A percentile compares a stretch with the other conserved stretches of the same genome.
phyloP scores from a whole-genome alignment of 2,113 vertebrate species.

The Zosterops japonicus region DNA sequence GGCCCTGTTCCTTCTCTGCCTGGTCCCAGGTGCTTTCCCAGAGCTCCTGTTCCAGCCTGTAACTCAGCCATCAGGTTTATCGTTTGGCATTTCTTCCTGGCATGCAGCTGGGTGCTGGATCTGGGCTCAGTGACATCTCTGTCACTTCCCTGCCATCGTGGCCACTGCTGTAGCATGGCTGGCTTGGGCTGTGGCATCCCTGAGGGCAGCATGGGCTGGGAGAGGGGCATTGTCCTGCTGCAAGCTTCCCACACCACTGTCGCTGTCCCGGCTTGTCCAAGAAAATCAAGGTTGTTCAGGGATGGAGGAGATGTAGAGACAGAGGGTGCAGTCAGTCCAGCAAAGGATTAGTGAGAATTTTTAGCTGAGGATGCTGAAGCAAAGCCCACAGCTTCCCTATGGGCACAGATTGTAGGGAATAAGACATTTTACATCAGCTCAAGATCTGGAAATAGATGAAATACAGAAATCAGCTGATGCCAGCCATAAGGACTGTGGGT shows the following conservation, averaged over 20 bases:
- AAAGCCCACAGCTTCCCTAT: not conserved
- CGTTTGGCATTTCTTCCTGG: not conserved
- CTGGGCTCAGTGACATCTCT: not conserved
- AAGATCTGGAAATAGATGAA: not conserved
- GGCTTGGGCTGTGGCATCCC: not conserved
- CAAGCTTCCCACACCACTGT: not conserved
- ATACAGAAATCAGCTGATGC: not conserved
- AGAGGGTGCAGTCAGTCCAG: not conserved
- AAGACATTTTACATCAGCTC: not conserved
- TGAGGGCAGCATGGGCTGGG: not conserved
- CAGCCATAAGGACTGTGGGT: not conserved
- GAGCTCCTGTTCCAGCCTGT: not conserved
- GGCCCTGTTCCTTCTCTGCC: not conserved
- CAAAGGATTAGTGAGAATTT: not conserved
- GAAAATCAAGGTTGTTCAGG: not conserved
- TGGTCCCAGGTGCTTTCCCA: not conserved
- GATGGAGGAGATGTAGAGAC: not conserved
- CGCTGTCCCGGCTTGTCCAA: not conserved
- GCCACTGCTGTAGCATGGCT: not conserved
- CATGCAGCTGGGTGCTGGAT: not conserved
- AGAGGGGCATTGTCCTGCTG: not conserved
- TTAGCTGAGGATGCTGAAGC: not conserved
- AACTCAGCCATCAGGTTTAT: not conserved
- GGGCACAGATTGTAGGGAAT: too few species aligned
- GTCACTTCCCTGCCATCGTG: not conserved